A percentile compares a stretch with the other conserved stretches of the same genome.
phyloP scores from a whole-genome alignment of 2,113 vertebrate species.

The Fregetta grallaria region DNA sequence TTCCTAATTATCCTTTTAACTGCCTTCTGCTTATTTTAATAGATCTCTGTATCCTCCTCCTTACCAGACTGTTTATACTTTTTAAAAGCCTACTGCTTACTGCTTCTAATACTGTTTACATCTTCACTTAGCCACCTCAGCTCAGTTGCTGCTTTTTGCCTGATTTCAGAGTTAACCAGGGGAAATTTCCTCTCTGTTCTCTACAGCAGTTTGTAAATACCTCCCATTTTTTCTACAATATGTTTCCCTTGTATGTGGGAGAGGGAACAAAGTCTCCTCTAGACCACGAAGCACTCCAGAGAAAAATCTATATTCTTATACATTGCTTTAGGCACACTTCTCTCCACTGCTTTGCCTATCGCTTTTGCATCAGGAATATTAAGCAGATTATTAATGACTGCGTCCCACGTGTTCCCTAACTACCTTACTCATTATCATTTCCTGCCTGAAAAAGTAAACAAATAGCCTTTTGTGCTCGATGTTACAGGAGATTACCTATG shows the following conservation, averaged over 20 bases:
- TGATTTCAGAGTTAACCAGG: not conserved
- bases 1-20: slow-evolving; percentile 69
- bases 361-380: not conserved
- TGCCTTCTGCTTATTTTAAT: slow-evolving; percentile 70
- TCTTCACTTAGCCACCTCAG: slow-evolving; percentile 49
- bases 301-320: not conserved
- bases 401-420: slow-evolving; percentile 11
- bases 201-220: slow-evolving; percentile 18
- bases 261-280: not conserved
- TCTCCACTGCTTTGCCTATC: not conserved
- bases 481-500: slow-evolving; percentile 13
- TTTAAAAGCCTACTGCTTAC: slow-evolving; percentile 59
- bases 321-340: not conserved
- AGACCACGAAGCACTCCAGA: not conserved
- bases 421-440: slow-evolving; percentile 40
- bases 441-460: slow-evolving; percentile 51
- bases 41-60: slow-evolving; percentile 56
- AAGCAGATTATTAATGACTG: slow-evolving; percentile 32
- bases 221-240: not conserved
- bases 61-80: slow-evolving; percentile 65
- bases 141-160: slow-evolving; percentile 10
- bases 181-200: slow-evolving; percentile 48
- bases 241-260: not conserved
- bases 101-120: slow-evolving; percentile 60
- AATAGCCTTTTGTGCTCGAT: slow-evolving; percentile 34